Evolutionary conservation across 2,888 invertebrate species (phyloP).

Genomic region (Amphimallon solstitiale): DNA sequence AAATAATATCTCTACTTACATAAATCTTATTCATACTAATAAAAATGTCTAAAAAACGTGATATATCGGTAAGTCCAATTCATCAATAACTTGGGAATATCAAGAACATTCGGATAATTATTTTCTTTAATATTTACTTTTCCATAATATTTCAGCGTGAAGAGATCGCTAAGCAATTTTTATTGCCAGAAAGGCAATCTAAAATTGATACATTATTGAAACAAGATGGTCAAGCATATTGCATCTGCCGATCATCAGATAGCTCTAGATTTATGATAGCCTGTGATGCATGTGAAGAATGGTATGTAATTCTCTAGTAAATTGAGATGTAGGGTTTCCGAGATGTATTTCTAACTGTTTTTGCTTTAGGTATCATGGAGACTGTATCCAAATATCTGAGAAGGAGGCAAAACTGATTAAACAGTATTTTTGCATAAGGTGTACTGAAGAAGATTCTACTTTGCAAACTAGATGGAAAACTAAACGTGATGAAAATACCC

Average conservation of each 20-base stretch:
- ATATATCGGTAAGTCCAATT: conserved; percentile 51
- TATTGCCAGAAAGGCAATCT: conserved; percentile 88
- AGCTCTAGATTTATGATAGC: conserved; percentile 97
- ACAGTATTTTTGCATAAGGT: conserved; percentile 90
- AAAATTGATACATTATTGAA: conserved; percentile 88
- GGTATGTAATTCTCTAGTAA: conserved; percentile 65
- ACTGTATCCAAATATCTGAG: conserved; percentile 95
- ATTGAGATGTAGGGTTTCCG: neutral
- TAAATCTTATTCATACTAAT: too few relatives aligned
- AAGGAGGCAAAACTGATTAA: conserved; percentile 93
- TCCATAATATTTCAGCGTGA: conserved; percentile 72
- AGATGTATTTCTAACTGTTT: neutral
- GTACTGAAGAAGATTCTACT: conserved; percentile 84
- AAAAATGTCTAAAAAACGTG: conserved; percentile 52
- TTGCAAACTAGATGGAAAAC: conserved; percentile 69
- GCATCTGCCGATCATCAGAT: conserved; percentile 93
- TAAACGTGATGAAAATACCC: conserved; percentile 54
- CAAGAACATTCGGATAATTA: neutral
- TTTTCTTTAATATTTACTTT: neutral
- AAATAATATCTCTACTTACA: neutral
- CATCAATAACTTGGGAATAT: neutral
- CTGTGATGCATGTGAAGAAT: conserved; percentile 97
- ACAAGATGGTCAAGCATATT: conserved; percentile 93
- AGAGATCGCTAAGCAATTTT: conserved; percentile 89
- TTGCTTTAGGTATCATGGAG: conserved; percentile 81